Evolutionary conservation across 2,797 vertebrate genomes (phyloP).

Genomic region (Vipera ursinii): DNA sequence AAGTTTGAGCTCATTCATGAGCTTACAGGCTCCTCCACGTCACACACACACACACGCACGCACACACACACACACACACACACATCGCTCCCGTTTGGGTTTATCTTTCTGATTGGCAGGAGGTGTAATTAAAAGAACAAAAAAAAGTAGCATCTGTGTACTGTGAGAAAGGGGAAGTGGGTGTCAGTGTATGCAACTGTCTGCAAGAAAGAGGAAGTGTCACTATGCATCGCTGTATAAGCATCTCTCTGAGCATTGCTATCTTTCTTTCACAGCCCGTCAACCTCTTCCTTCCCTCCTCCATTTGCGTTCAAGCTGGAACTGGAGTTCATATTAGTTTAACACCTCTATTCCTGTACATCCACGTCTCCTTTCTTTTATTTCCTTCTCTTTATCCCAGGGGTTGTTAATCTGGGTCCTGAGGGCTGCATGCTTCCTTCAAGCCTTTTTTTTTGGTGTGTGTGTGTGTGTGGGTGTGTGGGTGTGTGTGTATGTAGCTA

Average conservation of each 20-base stretch:
- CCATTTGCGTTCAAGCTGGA: neutral
- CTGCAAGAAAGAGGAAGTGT: neutral
- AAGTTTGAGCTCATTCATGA: conserved; percentile 56
- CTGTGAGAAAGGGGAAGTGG: neutral
- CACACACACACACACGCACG: neutral
- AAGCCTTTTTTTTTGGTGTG: neutral
- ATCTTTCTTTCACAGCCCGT: neutral
- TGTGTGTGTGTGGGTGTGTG: rapidly evolving
- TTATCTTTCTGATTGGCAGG: conserved; percentile 59
- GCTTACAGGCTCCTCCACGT: conserved; percentile 61
- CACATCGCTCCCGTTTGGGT: conserved; percentile 62
- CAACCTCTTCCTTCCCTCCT: neutral
- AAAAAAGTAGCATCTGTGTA: conserved; percentile 14
- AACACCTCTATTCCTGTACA: neutral
- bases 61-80: conserved; percentile 12
- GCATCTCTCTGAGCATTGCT: neutral
- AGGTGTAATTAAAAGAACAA: conserved; percentile 63
- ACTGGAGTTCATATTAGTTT: neutral
- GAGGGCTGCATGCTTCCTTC: neutral
- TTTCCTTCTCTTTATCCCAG: neutral
- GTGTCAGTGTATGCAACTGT: neutral
- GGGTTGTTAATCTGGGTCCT: neutral
- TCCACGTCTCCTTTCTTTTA: neutral
- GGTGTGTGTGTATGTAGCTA: too few relatives aligned
- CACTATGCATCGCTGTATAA: neutral